Evolutionary conservation across 2,797 vertebrate species (phyloP).

Genomic region (Sebastes itinus): DNA sequence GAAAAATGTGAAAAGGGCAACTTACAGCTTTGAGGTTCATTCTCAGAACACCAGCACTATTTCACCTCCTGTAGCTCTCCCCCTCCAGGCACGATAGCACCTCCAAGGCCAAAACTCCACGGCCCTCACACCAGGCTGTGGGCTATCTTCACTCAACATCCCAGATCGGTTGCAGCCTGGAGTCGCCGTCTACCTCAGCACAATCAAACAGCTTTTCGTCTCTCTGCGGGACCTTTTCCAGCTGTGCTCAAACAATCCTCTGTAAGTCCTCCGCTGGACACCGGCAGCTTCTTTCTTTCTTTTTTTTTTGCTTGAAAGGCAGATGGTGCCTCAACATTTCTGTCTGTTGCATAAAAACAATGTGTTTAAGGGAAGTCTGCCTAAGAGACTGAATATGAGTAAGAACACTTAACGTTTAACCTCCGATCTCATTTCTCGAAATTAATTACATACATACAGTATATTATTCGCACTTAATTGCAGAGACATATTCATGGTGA

Average conservation of each 20-base stretch:
- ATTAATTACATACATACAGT: not conserved
- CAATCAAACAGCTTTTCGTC: constrained; percentile 25
- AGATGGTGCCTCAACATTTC: constrained; percentile 5
- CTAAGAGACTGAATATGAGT: not conserved
- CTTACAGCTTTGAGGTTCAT: constrained; percentile 3
- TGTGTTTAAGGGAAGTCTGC: not conserved
- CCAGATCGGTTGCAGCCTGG: not conserved
- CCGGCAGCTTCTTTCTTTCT: constrained; percentile 12
- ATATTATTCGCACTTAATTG: not conserved
- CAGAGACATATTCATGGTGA: not conserved
- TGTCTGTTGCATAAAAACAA: constrained; percentile 12
- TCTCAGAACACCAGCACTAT: constrained; percentile 13
- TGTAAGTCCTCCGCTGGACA: constrained; percentile 32
- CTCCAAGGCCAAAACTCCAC: not conserved
- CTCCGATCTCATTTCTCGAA: not conserved
- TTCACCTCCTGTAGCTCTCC: constrained; percentile 15
- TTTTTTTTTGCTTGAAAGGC: not conserved
- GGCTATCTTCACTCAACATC: constrained; percentile 23
- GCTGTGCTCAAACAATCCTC: constrained; percentile 39
- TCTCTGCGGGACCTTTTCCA: constrained; percentile 25
- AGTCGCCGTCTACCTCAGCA: constrained; percentile 16
- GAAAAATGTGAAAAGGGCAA: constrained; percentile 13
- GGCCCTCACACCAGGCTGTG: constrained; percentile 5
- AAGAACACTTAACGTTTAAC: not conserved
- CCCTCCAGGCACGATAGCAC: constrained; percentile 7